Evolutionary conservation across 2,797 vertebrate genomes (phyloP).

Genomic region (Aulostomus chinensis): DNA sequence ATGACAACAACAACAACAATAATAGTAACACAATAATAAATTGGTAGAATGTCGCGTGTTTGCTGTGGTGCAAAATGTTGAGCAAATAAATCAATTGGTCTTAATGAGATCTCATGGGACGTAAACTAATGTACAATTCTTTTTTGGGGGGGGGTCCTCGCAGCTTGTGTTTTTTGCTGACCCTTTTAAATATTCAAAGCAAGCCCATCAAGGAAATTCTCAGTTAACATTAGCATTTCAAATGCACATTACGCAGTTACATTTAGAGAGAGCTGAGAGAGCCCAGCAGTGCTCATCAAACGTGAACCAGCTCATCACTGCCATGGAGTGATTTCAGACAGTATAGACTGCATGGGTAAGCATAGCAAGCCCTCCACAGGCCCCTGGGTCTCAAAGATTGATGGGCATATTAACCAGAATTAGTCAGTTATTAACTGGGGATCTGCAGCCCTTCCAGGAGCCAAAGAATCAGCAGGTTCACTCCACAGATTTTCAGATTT

Average conservation of each 20-base stretch:
- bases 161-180: constrained; percentile 34
- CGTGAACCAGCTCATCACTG: constrained; percentile 10
- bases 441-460: too few species aligned
- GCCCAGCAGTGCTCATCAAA: not conserved
- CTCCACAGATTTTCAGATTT: too few species aligned
- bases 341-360: not conserved
- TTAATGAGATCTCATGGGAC: constrained; percentile 51
- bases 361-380: constrained; percentile 2
- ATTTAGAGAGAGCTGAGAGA: constrained; percentile 15
- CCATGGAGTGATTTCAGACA: constrained; percentile 7
- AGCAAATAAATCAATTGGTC: constrained; percentile 46
- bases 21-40: not conserved
- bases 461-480: too few species aligned
- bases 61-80: constrained; percentile 10
- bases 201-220: constrained; percentile 10
- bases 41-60: not conserved
- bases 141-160: constrained; percentile 11
- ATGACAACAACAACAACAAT: not conserved
- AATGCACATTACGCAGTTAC: constrained; percentile 17
- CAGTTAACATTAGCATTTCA: constrained; percentile 29
- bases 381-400: not conserved
- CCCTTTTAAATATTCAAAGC: constrained; percentile 33
- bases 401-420: not conserved
- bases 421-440: not conserved
- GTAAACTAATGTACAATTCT: constrained; percentile 29